Conservation (phyloP, 2,888 invertebrate genomes). For the Tineola bisselliella region DNA sequence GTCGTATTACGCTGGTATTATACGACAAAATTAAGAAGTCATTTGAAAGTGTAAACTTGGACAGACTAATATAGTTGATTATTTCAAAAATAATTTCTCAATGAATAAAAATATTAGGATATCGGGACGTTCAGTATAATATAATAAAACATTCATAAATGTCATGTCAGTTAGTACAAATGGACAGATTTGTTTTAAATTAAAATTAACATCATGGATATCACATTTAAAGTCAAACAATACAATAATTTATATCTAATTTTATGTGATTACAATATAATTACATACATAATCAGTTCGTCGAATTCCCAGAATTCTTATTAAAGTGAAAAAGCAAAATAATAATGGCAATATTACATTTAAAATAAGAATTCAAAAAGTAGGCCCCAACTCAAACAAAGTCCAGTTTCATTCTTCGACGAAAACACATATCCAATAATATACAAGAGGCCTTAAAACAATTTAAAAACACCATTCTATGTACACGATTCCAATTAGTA, state of each 20-base stretch:
- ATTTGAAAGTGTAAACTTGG: too few species aligned
- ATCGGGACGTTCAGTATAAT: neutral
- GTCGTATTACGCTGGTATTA: too few species aligned
- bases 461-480: conserved; percentile 42
- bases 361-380: neutral
- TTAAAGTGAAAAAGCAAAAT: neutral
- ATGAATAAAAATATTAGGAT: neutral
- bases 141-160: neutral
- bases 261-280: conserved; percentile 3
- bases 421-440: neutral
- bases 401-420: neutral
- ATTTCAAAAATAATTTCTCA: neutral
- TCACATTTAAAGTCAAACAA: conserved; percentile 38
- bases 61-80: neutral
- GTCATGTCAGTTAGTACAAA: conserved; percentile 23
- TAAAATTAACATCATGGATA: conserved; percentile 41
- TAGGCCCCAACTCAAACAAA: neutral
- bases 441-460: neutral
- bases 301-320: conserved; percentile 10
- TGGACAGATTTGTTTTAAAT: conserved; percentile 51
- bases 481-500: conserved; percentile 48
- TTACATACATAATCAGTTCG: conserved; percentile 12
- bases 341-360: neutral
- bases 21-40: too few species aligned
- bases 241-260: conserved; percentile 17